Percentiles rank a stretch among this genome's conserved stretches.
phyloP scores from a whole-genome alignment of 2,113 vertebrate species.

The Aramus guarauna region DNA sequence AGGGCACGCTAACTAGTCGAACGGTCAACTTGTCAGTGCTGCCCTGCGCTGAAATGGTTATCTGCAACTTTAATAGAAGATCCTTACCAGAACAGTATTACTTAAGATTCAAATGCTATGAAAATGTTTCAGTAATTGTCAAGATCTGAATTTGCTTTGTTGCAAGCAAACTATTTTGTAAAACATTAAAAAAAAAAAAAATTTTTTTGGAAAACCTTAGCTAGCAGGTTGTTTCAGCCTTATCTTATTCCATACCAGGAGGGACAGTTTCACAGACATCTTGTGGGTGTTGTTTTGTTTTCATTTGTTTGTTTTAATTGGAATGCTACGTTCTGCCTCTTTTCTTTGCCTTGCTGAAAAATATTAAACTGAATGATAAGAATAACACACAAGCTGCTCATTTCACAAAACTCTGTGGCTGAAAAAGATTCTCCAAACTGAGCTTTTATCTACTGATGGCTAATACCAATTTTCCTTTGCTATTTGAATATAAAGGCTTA shows the following conservation, averaged over 20 bases:
- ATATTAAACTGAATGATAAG: slow-evolving; percentile 15
- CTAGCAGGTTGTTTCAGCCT: not conserved
- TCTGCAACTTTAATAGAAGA: not conserved
- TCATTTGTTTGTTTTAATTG: slow-evolving; percentile 33
- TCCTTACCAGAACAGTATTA: not conserved
- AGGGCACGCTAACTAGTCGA: not conserved
- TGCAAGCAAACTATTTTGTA: not conserved
- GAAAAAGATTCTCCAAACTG: not conserved
- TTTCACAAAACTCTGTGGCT: not conserved
- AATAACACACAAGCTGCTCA: slow-evolving; percentile 14
- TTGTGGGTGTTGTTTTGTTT: not conserved
- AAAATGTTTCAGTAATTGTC: not conserved
- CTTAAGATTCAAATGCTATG: not conserved
- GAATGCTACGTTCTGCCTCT: not conserved
- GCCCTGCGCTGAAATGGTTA: not conserved
- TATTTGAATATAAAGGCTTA: not conserved
- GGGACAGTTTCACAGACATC: not conserved
- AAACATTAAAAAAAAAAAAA: not conserved
- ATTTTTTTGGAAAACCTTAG: not conserved
- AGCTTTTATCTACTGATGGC: not conserved
- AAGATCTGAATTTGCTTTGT: not conserved
- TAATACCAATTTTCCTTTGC: not conserved
- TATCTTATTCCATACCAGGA: not conserved
- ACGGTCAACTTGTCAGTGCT: not conserved
- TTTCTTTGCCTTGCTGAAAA: not conserved